Conservation (phyloP, 2,113 vertebrate species). For the Anarrhichthys ocellatus region DNA sequence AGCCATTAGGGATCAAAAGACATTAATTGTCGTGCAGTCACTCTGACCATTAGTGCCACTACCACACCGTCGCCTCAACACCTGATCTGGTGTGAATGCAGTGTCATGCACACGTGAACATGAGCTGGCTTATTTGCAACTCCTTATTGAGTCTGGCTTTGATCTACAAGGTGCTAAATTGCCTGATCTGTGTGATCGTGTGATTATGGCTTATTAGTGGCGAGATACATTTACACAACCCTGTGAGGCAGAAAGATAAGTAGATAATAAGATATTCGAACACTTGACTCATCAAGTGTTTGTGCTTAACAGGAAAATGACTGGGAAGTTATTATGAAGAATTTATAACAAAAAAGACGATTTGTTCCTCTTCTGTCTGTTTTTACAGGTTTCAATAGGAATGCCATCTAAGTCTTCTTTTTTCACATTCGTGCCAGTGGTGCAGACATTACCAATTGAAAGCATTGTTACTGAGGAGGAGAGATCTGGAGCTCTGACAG, state of each 20-base stretch:
- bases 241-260: background rate
- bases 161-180: slow-evolving; percentile 36
- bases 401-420: slow-evolving; percentile 75
- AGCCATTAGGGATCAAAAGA: background rate
- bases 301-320: background rate
- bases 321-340: background rate
- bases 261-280: background rate
- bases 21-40: background rate
- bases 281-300: background rate
- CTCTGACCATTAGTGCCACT: background rate
- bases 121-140: slow-evolving; percentile 30
- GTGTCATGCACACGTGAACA: background rate
- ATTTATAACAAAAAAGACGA: background rate
- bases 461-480: slow-evolving; percentile 66
- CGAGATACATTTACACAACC: background rate
- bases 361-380: slow-evolving; percentile 7
- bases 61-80: background rate
- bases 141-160: slow-evolving; percentile 31
- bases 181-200: slow-evolving; percentile 27
- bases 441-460: slow-evolving; percentile 86
- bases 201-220: slow-evolving; percentile 28
- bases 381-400: slow-evolving; percentile 69
- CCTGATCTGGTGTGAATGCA: background rate
- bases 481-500: slow-evolving; percentile 24
- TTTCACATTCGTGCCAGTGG: slow-evolving; percentile 89